Percentiles rank a stretch among this genome's conserved stretches.
phyloP scores from a whole-genome alignment of 2,888 invertebrate genomes.

The Pyrrhia umbra region DNA sequence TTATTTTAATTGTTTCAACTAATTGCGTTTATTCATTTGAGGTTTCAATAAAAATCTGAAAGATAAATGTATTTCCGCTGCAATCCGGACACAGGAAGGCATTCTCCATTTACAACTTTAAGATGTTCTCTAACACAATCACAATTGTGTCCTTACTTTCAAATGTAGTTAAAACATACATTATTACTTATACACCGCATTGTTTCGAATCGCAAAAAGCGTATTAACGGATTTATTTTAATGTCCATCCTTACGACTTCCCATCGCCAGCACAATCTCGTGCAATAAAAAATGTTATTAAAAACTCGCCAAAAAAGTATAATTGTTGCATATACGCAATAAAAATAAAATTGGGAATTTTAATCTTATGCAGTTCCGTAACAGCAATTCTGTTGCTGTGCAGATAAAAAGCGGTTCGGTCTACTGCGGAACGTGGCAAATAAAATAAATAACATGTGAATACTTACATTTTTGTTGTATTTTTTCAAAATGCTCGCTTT shows the following conservation, averaged over 20 bases:
- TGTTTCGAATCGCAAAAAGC: slow-evolving; percentile 47
- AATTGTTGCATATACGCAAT: slow-evolving; percentile 52
- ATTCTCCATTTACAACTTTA: slow-evolving; percentile 3
- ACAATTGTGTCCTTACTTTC: slow-evolving; percentile 39
- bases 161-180: slow-evolving; percentile 29
- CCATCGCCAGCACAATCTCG: slow-evolving; percentile 30
- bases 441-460: slow-evolving; percentile 35
- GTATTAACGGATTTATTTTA: slow-evolving; percentile 54
- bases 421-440: slow-evolving; percentile 32
- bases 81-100: neutral
- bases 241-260: slow-evolving; percentile 56
- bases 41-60: neutral
- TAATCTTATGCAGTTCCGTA: slow-evolving; percentile 56
- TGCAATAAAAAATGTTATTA: slow-evolving; percentile 55
- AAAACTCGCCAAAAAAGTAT: slow-evolving; percentile 51
- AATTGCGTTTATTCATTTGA: no score
- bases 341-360: slow-evolving; percentile 64
- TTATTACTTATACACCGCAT: slow-evolving; percentile 21
- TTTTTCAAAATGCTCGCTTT: slow-evolving; percentile 14
- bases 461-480: neutral
- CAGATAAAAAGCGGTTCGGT: slow-evolving; percentile 47
- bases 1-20: no score
- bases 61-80: neutral
- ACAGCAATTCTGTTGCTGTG: slow-evolving; percentile 30
- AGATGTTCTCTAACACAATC: slow-evolving; percentile 15